Conservation (phyloP, 1,140 invertebrate species). For the Neelides sp. region DNA sequence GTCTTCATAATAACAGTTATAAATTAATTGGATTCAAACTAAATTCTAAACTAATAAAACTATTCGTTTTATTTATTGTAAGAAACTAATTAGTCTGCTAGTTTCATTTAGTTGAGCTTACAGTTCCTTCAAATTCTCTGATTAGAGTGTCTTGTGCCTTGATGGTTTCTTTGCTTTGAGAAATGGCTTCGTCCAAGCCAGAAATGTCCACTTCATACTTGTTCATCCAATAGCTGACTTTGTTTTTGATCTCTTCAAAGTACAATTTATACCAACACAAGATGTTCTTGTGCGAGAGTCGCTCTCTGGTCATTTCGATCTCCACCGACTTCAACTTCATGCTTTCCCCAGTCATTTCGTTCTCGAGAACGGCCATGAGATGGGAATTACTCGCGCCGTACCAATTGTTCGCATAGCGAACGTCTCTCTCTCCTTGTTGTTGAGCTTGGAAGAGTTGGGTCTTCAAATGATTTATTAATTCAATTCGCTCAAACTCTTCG, state of each 20-base stretch:
- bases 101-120: no score
- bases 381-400: conserved; percentile 2
- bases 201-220: conserved; percentile 22
- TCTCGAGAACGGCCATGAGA: no score
- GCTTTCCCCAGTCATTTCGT: no score
- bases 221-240: conserved; percentile 17
- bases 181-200: conserved; percentile 18
- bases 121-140: no score
- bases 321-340: conserved; percentile 15
- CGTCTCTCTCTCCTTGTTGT: conserved; percentile 16
- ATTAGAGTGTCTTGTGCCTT: no score
- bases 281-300: conserved; percentile 15
- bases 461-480: conserved; percentile 19
- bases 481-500: conserved; percentile 10
- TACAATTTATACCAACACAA: conserved; percentile 14
- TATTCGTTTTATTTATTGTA: no score
- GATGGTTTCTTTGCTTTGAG: conserved; percentile 14
- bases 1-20: no score
- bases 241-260: conserved; percentile 10
- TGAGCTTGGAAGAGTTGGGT: conserved; percentile 15
- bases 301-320: conserved; percentile 19
- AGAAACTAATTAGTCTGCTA: no score
- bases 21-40: no score
- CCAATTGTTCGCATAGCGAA: conserved; percentile 13
- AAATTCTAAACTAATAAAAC: no score